These are phyloP conservation scores for Channa argus DNA, from an alignment of 2,113 vertebrate genomes.

Conservation along the genomic window DNA sequence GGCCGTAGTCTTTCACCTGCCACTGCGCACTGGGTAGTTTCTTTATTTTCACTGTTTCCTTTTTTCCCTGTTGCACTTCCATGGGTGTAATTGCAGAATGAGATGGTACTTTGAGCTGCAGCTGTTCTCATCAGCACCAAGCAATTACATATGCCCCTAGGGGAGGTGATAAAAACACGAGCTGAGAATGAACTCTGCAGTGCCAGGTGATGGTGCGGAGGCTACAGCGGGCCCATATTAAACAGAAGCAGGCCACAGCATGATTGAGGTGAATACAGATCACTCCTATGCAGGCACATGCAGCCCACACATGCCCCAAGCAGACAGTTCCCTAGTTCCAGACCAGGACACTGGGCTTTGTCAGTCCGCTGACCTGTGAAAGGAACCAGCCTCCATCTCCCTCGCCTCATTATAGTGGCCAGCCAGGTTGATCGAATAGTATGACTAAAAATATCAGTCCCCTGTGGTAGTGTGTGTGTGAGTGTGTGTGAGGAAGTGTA, in stretches of 20 bases:
- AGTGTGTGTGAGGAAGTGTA: too few species aligned
- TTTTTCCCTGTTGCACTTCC: background rate
- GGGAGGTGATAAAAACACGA: slow-evolving; percentile 71
- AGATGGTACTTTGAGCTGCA: slow-evolving; percentile 62
- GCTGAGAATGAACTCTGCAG: slow-evolving; percentile 57
- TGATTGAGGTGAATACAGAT: slow-evolving; percentile 64
- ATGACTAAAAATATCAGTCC: slow-evolving; percentile 55
- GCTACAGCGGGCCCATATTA: slow-evolving; percentile 61
- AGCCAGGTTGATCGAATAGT: slow-evolving; percentile 49
- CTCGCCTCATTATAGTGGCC: slow-evolving; percentile 56
- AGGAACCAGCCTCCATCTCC: slow-evolving; percentile 65
- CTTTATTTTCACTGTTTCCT: slow-evolving; percentile 27
- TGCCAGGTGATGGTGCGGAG: slow-evolving; percentile 60
- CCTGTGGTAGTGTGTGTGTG: background rate
- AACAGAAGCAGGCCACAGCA: slow-evolving; percentile 30
- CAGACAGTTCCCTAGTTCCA: slow-evolving; percentile 43
- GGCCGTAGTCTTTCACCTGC: slow-evolving; percentile 39
- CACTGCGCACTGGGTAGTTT: slow-evolving; percentile 12
- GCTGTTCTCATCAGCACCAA: slow-evolving; percentile 65
- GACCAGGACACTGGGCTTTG: slow-evolving; percentile 50
- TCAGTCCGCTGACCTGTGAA: slow-evolving; percentile 67
- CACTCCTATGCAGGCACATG: slow-evolving; percentile 15
- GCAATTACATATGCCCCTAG: slow-evolving; percentile 65
- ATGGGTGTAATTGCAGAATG: slow-evolving; percentile 51
- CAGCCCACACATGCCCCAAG: slow-evolving; percentile 19